Base-by-base conservation (phyloP, 2,797 vertebrate genomes). In the Nothura maculosa region DNA sequence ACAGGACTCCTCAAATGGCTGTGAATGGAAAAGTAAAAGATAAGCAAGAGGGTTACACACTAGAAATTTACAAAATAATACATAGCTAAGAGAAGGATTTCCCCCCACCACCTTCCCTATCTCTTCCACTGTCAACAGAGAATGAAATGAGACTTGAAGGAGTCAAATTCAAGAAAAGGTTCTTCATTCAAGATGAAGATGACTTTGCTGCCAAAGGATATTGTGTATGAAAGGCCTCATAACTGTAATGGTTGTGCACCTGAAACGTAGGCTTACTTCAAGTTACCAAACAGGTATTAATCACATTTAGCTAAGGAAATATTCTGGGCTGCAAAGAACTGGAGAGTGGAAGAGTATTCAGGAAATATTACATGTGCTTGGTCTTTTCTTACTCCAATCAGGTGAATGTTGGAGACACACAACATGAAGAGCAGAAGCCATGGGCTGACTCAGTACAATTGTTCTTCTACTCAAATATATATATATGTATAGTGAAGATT, bases 111-210 rank as follows among this genome's bases (percentile, higher is more conserved):
- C 54, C 30, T 21, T 30, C 28, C 28, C 28, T 18, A 2, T n/a
- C 30, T 84, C 52, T 79, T 89, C 43, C 52, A 90, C 10, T 27
- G 88, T 36, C n/a, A 73, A 72, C 30, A 85, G 42, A 86, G 57
- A 67, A 81, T 57, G 43, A 86, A 93, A 90, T 4, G 10, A 91
- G 60, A 86, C 4, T 8, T 70, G 43, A 47, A 90, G 40, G 27
- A 92, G 78, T 93, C 75, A 89, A 93, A 86, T 67, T 90, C 81
- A 87, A 94, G 92, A 61, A 45, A 80, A 85, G 28, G 54, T 82
- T 90, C 81, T 86, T 94, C 84, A 93, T 74, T 72, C 68, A 96
- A 85, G 75, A 92, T 40, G 36, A 85, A 66, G 68, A 21, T 17
- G 40, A 87, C 64, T n/a, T 92, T 77, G 52, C 50, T 89, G 72